phyloP scores from a whole-genome alignment of 2,797 vertebrate species.

The Lithobates sylvaticus region DNA sequence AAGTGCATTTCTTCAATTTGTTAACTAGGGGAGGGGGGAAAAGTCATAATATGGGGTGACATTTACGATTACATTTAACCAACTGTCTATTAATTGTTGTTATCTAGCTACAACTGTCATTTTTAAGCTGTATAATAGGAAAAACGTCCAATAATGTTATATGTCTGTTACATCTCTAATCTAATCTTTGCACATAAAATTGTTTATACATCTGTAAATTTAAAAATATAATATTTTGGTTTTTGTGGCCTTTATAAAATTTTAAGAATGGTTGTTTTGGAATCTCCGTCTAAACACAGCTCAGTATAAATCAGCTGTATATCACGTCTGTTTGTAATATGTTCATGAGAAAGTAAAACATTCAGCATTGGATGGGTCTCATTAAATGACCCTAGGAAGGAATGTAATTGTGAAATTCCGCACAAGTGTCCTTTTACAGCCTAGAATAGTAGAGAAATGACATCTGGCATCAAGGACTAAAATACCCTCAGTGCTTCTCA shows the following conservation, averaged over 20 bases:
- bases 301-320: neutral
- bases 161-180: no score
- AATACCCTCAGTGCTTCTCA: neutral
- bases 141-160: no score
- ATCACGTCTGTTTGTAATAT: neutral
- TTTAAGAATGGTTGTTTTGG: neutral
- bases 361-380: neutral
- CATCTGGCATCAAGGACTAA: neutral
- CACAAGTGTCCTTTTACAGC: neutral
- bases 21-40: no score
- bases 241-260: neutral
- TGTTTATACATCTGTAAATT: neutral
- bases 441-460: neutral
- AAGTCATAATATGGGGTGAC: no score
- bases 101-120: no score
- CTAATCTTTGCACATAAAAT: no score
- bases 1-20: no score
- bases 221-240: neutral
- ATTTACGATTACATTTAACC: no score
- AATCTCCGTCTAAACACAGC: neutral
- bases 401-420: neutral
- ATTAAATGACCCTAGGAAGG: neutral
- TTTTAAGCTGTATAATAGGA: no score
- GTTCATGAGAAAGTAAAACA: neutral
- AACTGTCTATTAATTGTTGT: no score